A percentile compares a stretch with the other conserved stretches of the same genome.
phyloP scores from a whole-genome alignment of 2,113 vertebrate species.

The Xiphophorus couchianus region DNA sequence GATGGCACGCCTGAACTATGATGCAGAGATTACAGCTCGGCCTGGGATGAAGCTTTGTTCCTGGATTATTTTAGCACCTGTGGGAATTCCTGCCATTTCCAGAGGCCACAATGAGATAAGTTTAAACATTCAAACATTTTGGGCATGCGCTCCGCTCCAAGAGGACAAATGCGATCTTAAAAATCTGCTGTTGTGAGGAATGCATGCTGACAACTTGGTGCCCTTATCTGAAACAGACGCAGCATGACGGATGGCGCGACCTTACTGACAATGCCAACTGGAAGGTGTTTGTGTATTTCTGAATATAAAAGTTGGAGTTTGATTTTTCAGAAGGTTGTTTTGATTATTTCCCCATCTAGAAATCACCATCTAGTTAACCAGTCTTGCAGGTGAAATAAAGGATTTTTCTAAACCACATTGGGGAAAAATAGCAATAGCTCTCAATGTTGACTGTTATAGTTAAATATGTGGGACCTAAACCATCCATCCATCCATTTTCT shows the following conservation, averaged over 20 bases:
- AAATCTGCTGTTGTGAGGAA: conserved; percentile 46
- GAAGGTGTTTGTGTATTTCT: conserved; percentile 28
- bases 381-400: too few relatives aligned
- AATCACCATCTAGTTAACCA: too few relatives aligned
- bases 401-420: too few relatives aligned
- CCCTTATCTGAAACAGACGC: conserved; percentile 39
- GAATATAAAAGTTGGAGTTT: background rate
- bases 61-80: conserved; percentile 39
- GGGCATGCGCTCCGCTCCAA: conserved; percentile 46
- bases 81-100: conserved; percentile 28
- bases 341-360: background rate
- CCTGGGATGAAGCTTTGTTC: conserved; percentile 13
- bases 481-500: too few relatives aligned
- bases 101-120: conserved; percentile 50
- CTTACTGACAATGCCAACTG: conserved; percentile 57
- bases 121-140: conserved; percentile 57
- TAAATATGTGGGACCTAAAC: too few relatives aligned
- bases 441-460: too few relatives aligned
- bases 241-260: conserved; percentile 54
- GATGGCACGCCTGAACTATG: background rate
- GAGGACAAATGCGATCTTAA: conserved; percentile 51
- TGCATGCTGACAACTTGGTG: conserved; percentile 57
- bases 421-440: too few relatives aligned
- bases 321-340: background rate
- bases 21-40: background rate